Evolutionary conservation across 2,888 invertebrate species (phyloP), one percentile per base, ranked within the genome.

Genomic region (Atethmia centrago): DNA sequence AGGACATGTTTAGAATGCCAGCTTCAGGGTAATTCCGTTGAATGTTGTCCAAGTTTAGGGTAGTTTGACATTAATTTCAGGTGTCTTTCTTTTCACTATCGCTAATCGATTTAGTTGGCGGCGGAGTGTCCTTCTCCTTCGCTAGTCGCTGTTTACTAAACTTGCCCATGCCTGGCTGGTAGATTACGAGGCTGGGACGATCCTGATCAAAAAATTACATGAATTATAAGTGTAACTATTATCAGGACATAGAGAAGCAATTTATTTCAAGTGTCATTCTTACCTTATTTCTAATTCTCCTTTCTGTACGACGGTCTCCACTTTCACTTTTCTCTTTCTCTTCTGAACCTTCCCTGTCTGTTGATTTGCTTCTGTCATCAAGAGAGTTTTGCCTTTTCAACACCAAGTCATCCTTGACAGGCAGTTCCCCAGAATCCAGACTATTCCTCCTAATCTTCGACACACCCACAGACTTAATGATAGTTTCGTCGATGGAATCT

Each of bases 121-220:
- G 86, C 68, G 89, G 89, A 42, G 88, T 78, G 58, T 95, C 96
- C 80, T 96, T 96, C 64, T 95, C 96, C 85, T 97, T 97, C 25
- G 96, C 96, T 64, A 97, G 90, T 65, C 96, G 96, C 86, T 97
- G 97, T 91, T 97, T 98, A 87, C 98, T 97, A 90, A 98, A 97
- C 88, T 97, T 97, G n/a, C 98, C 97, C 98, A 98, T 98, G 36
- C 98, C 98, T 0, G 99, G 99, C 85, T 99, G 97, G 93, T 99
- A 99, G 85, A 99, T 98, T 78, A 98, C 98, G 91, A 99, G 97
- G 59, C 98, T 98, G 40, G 99, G 99, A 58, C 99, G 98, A 95
- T 99, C 99, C 98, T 98, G 87, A 16, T 89, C 47, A 73, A 62
- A 79, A 71, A 59, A 74, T 12, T 14, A 61, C n/a, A 79, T 56